Percentiles rank a stretch among this genome's conserved stretches.
Conservation (phyloP, 2,113 vertebrate species). For the Epinephelus fuscoguttatus region DNA sequence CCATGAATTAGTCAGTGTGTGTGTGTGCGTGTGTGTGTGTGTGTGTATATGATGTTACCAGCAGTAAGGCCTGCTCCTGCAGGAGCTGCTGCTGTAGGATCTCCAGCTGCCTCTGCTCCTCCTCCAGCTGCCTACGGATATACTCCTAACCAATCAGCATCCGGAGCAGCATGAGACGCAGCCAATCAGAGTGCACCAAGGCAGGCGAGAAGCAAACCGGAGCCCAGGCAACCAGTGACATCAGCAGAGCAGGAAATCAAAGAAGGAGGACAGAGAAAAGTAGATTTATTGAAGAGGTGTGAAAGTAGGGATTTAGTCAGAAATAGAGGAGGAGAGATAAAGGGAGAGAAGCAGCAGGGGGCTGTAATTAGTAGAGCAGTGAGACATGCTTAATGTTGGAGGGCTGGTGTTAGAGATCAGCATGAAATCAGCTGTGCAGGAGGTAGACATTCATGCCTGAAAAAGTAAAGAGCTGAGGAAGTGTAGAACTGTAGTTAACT, state of each 20-base stretch:
- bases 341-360: conserved; percentile 26
- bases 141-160: conserved; percentile 90
- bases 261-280: conserved; percentile 35
- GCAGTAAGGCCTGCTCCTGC: conserved; percentile 98
- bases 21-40: conserved; percentile 11
- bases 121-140: conserved; percentile 99
- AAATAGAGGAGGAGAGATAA: conserved; percentile 28
- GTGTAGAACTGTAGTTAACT: background rate
- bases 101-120: conserved; percentile 99
- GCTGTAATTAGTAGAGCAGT: conserved; percentile 40
- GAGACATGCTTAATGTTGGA: conserved; percentile 16
- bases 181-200: conserved; percentile 63
- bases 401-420: conserved; percentile 12
- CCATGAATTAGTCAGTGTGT: background rate
- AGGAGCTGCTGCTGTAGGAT: conserved; percentile 99
- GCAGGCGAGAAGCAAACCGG: conserved; percentile 30
- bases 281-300: conserved; percentile 60
- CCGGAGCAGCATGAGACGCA: conserved; percentile 71
- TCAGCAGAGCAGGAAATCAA: conserved; percentile 72
- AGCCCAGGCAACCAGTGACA: conserved; percentile 75
- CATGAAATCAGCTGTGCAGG: conserved; percentile 16
- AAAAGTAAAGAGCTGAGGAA: background rate
- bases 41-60: conserved; percentile 87
- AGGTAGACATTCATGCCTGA: background rate
- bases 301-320: conserved; percentile 48